Evolutionary conservation across 2,113 vertebrate genomes (phyloP).

Genomic region (Protomyctophum bolini): DNA sequence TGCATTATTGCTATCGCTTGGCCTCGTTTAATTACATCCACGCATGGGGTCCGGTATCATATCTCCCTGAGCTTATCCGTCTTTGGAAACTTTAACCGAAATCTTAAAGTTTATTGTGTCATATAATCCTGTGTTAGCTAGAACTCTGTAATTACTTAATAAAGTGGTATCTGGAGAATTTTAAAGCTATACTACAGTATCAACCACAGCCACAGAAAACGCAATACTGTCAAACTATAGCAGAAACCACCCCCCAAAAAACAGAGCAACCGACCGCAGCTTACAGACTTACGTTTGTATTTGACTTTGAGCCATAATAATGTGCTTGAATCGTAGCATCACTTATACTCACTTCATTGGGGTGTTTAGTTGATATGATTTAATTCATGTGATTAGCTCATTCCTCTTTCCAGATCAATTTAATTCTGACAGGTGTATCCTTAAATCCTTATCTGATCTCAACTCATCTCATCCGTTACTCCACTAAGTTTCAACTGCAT

Average conservation of each 20-base stretch:
- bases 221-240: conserved; percentile 11
- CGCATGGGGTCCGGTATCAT: conserved; percentile 61
- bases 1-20: conserved; percentile 64
- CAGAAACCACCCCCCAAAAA: conserved; percentile 11
- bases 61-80: conserved; percentile 61
- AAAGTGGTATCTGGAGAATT: conserved; percentile 57
- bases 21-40: conserved; percentile 72
- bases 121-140: conserved; percentile 67
- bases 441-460: too few relatives aligned
- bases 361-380: too few relatives aligned
- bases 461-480: too few relatives aligned
- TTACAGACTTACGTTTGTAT: too few relatives aligned
- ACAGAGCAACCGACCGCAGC: too few relatives aligned
- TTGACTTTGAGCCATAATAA: too few relatives aligned
- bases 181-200: conserved; percentile 55
- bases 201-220: conserved; percentile 46
- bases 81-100: conserved; percentile 57
- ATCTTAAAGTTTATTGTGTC: conserved; percentile 54
- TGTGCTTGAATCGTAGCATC: too few relatives aligned
- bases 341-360: too few relatives aligned
- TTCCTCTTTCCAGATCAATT: too few relatives aligned
- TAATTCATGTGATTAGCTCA: too few relatives aligned
- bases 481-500: too few relatives aligned
- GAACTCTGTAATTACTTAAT: conserved; percentile 61
- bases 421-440: too few relatives aligned